Evolutionary conservation across 2,888 invertebrate species (phyloP).

Genomic region (Lysandra bellargus): DNA sequence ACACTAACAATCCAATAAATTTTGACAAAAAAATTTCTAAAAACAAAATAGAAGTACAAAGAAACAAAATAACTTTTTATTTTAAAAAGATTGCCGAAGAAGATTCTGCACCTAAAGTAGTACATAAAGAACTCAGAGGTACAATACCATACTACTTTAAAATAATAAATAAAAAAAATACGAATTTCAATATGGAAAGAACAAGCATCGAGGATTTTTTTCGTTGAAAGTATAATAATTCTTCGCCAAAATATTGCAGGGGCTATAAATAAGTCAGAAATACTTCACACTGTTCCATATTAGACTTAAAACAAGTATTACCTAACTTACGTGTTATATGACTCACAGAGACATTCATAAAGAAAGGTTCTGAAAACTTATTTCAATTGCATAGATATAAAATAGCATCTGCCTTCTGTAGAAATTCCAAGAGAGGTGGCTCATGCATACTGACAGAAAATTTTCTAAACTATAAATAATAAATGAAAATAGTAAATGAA

Average conservation of each 20-base stretch:
- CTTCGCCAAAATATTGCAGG: conserved; percentile 37
- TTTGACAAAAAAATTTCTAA: neutral
- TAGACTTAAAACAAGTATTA: conserved; percentile 25
- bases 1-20: neutral
- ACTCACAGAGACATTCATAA: conserved; percentile 35
- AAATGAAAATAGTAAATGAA: neutral
- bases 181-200: neutral
- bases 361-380: neutral
- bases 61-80: neutral
- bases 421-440: neutral
- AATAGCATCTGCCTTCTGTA: neutral
- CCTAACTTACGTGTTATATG: neutral
- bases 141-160: no score
- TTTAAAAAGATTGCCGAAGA: neutral
- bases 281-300: conserved; percentile 26
- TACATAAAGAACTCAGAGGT: no score
- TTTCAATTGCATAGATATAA: neutral
- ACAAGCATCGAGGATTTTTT: conserved; percentile 27
- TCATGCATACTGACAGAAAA: conserved; percentile 6
- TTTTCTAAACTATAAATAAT: neutral
- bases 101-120: neutral
- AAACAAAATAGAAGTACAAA: neutral
- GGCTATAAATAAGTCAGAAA: conserved; percentile 32
- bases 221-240: conserved; percentile 31
- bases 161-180: no score